Conservation (phyloP, 2,888 invertebrate species). For the Ochropacha duplaris region DNA sequence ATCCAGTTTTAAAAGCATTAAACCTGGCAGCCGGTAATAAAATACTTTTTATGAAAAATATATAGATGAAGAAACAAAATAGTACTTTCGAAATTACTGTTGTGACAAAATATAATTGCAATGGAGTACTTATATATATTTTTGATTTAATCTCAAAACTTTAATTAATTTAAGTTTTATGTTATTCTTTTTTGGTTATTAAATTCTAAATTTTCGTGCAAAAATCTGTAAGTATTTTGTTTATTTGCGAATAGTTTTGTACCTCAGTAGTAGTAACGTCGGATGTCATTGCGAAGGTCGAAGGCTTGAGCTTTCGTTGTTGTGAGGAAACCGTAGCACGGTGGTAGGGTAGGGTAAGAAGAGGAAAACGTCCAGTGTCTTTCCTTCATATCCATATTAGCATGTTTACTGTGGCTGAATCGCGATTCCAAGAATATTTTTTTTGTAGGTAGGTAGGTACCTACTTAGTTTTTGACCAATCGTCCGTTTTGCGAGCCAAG, state of each 20-base stretch:
- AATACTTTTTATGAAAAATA: not conserved
- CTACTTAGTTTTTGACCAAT: too few species aligned
- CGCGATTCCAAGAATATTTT: too few species aligned
- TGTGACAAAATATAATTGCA: conserved; percentile 40
- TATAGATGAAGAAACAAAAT: not conserved
- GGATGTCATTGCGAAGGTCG: too few species aligned
- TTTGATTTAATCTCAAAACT: conserved; percentile 39
- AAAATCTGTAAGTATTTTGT: conserved; percentile 25
- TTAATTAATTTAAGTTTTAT: conserved; percentile 37
- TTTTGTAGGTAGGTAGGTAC: too few species aligned
- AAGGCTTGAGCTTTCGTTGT: too few species aligned
- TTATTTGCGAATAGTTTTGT: not conserved
- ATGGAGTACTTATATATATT: conserved; percentile 40
- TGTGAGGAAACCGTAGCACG: too few species aligned
- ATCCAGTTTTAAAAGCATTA: not conserved
- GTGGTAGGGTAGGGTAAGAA: too few species aligned
- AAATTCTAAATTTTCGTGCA: conserved; percentile 64
- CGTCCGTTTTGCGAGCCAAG: too few species aligned
- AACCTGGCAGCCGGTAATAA: not conserved
- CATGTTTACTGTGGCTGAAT: too few species aligned
- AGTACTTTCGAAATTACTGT: conserved; percentile 16
- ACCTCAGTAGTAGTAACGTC: too few species aligned
- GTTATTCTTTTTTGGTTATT: conserved; percentile 48
- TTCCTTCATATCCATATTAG: too few species aligned
- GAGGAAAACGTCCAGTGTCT: too few species aligned